A percentile compares a stretch with the other conserved stretches of the same genome.
phyloP scores from a whole-genome alignment of 2,888 invertebrate genomes.

The Oscheius sp. region DNA sequence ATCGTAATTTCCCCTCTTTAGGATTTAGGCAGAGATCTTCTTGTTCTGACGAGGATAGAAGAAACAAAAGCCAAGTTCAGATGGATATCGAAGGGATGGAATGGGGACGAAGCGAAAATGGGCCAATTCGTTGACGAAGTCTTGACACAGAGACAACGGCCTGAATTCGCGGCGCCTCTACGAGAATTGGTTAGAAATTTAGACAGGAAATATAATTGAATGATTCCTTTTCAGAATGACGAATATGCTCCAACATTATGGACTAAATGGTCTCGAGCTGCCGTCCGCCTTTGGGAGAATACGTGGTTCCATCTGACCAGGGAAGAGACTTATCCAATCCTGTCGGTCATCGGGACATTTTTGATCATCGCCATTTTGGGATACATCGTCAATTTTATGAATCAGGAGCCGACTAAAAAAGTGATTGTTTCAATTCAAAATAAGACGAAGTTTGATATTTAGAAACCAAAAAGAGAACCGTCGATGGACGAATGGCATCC shows the following conservation, averaged over 20 bases:
- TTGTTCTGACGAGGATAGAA: slow-evolving; percentile 70
- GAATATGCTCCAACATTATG: slow-evolving; percentile 65
- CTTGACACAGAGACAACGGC: slow-evolving; percentile 45
- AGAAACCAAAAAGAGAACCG: slow-evolving; percentile 34
- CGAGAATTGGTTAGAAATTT: slow-evolving; percentile 29
- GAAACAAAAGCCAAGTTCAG: slow-evolving; percentile 62
- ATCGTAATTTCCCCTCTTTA: background rate
- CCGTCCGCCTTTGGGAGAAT: slow-evolving; percentile 62
- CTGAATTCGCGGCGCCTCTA: slow-evolving; percentile 46
- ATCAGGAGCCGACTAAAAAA: slow-evolving; percentile 29
- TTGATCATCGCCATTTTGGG: slow-evolving; percentile 48
- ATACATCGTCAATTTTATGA: slow-evolving; percentile 50
- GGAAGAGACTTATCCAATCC: slow-evolving; percentile 69
- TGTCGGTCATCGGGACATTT: slow-evolving; percentile 66
- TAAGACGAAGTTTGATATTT: background rate
- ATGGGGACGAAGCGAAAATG: slow-evolving; percentile 48
- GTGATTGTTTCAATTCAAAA: slow-evolving; percentile 2
- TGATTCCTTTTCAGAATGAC: slow-evolving; percentile 46
- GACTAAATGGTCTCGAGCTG: slow-evolving; percentile 55
- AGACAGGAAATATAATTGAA: background rate
- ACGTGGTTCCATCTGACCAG: slow-evolving; percentile 68
- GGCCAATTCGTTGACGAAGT: slow-evolving; percentile 50
- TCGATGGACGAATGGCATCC: slow-evolving; percentile 65
- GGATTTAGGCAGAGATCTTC: slow-evolving; percentile 50
- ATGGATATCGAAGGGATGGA: slow-evolving; percentile 65